phyloP scores from a whole-genome alignment of 2,113 vertebrate species.

The Oryzias woworae region DNA sequence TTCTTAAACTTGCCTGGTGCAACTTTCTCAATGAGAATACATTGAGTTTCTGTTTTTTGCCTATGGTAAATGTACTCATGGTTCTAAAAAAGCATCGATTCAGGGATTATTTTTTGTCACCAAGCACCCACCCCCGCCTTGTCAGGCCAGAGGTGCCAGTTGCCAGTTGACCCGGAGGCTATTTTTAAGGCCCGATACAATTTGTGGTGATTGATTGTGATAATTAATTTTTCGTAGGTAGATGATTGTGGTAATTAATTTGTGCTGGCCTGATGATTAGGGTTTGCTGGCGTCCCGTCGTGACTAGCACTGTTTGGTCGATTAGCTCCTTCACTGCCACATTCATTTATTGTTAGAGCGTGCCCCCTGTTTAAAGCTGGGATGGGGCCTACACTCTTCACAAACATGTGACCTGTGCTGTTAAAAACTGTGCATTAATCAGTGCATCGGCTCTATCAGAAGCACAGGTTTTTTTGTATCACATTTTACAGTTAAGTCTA shows the following conservation, averaged over 20 bases:
- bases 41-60: no score
- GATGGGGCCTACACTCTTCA: slow-evolving; percentile 6
- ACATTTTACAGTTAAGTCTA: no score
- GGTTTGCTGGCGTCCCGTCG: slow-evolving; percentile 64
- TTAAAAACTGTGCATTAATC: slow-evolving; percentile 16
- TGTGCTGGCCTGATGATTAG: slow-evolving; percentile 71
- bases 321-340: slow-evolving; percentile 70
- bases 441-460: no score
- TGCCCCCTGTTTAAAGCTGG: slow-evolving; percentile 45
- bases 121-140: neutral
- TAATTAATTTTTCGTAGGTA: slow-evolving; percentile 76
- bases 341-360: slow-evolving; percentile 62
- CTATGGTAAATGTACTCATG: no score
- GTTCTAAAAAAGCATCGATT: no score
- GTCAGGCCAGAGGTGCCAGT: slow-evolving; percentile 52
- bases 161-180: slow-evolving; percentile 65
- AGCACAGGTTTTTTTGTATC: no score
- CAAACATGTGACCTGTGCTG: slow-evolving; percentile 25
- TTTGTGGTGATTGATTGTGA: slow-evolving; percentile 75
- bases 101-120: no score
- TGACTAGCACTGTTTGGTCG: slow-evolving; percentile 65
- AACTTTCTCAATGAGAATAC: no score
- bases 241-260: slow-evolving; percentile 78
- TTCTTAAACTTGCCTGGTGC: no score
- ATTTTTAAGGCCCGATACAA: slow-evolving; percentile 71